phyloP scores from a whole-genome alignment of 2,113 vertebrate species.

The Tetrax tetrax region DNA sequence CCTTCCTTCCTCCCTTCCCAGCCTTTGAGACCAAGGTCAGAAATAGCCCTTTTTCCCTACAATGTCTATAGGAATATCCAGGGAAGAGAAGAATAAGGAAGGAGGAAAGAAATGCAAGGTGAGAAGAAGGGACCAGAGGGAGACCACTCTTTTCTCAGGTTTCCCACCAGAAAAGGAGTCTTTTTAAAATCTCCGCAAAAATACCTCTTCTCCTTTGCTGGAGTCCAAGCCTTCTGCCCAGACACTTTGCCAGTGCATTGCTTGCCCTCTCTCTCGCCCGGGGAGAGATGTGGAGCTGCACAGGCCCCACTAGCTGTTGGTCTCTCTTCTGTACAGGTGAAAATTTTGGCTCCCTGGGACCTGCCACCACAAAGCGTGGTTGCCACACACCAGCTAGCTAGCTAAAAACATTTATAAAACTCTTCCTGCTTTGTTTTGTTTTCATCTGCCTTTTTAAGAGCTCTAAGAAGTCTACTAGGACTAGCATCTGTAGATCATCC shows the following conservation, averaged over 20 bases:
- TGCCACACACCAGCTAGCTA: neutral
- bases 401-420: neutral
- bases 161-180: neutral
- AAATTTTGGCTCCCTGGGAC: neutral
- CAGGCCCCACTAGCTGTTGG: neutral
- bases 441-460: neutral
- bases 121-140: neutral
- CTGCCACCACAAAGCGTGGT: accelerated
- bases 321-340: neutral
- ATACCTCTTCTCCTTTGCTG: neutral
- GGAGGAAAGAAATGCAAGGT: neutral
- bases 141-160: neutral
- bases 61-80: neutral
- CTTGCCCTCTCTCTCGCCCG: neutral
- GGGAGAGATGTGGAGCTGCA: neutral
- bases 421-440: neutral
- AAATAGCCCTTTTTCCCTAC: neutral
- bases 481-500: neutral
- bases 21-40: neutral
- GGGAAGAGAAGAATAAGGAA: neutral
- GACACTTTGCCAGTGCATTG: neutral
- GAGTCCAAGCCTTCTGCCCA: neutral
- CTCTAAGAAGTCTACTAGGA: neutral
- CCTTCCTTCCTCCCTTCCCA: neutral
- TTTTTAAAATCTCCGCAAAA: neutral